Evolutionary conservation across 2,888 invertebrate species (phyloP).

Genomic region (Thelaira solivaga): DNA sequence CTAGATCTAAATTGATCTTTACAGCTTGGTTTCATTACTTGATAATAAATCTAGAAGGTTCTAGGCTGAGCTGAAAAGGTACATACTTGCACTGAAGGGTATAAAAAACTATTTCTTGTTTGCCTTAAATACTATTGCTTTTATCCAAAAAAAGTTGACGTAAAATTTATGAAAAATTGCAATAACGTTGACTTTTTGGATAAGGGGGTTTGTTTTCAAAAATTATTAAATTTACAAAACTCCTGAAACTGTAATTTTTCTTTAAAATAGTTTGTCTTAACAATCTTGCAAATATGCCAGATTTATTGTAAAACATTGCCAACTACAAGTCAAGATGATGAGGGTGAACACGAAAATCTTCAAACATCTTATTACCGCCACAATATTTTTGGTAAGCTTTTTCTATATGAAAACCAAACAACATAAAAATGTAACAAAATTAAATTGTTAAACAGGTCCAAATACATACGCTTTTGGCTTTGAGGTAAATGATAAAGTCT

Average conservation of each 20-base stretch:
- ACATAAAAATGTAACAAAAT: slow-evolving; percentile 7
- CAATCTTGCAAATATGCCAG: slow-evolving; percentile 65
- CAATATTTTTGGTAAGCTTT: slow-evolving; percentile 71
- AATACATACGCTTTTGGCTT: slow-evolving; percentile 86
- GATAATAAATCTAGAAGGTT: too few species aligned
- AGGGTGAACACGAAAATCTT: slow-evolving; percentile 20
- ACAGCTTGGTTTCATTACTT: too few species aligned
- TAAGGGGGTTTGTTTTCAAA: background rate
- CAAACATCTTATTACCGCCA: slow-evolving; percentile 70
- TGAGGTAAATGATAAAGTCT: slow-evolving; percentile 81
- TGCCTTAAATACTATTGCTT: background rate
- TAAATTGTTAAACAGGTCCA: slow-evolving; percentile 75
- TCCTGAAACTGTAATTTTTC: slow-evolving; percentile 49
- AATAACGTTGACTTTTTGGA: background rate
- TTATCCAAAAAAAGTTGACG: too few species aligned
- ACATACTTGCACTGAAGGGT: too few species aligned
- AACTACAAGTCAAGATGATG: background rate
- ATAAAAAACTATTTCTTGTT: too few species aligned
- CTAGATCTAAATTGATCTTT: too few species aligned
- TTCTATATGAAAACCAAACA: slow-evolving; percentile 13
- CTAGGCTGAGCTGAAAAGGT: too few species aligned
- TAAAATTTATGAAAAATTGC: too few species aligned
- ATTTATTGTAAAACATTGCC: slow-evolving; percentile 25
- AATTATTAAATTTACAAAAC: slow-evolving; percentile 32
- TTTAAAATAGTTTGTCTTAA: slow-evolving; percentile 57